Base-by-base conservation (phyloP, 2,113 vertebrate species). In the Cisticola juncidis region DNA sequence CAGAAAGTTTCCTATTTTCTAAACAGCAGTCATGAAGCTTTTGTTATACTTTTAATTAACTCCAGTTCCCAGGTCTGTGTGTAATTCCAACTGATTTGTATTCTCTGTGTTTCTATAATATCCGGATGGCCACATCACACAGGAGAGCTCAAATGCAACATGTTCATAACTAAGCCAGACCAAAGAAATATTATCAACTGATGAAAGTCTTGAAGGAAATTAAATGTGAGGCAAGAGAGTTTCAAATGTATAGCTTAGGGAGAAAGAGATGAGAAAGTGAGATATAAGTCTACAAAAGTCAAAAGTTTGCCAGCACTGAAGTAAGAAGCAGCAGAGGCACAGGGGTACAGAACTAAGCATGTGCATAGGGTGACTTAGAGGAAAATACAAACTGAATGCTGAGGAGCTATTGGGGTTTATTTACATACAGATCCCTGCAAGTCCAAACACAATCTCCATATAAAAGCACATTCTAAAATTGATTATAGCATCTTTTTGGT, bases 171-270 rank as follows among this genome's bases (percentile, higher is more conserved):
- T 44, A 8, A 69, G 61, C 45, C 74, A 48, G 72, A 26, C 53
- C 82, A 84, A 82, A 89, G 44, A 80, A 93, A 87, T 60, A 72
- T 84, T 88, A 87, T 57, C 58, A 61, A 28, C 82, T 25, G 90
- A 96, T 96, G 96, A 89, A 87, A 85, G 50, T 11, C 60, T 70
- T 78, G 77, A 79, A 96, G 96, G 97, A 97, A 97, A 97, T 97
- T 82, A 97, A 97, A 97, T 62, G 57, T 66, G 94, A 94, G 56
- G 82, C 82, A 86, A 96, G 77, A 82, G 60, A 72, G 81, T 71
- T 94, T 87, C 81, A 86, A 95, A 86, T 40, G 14, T 87, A 72
- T 42, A 72, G 56, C 68, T 76, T 13, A 24, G 64, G 45, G 68
- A 92, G 70, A 89, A 92, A 83, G 6, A 95, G 95, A 96, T 94